A percentile compares a stretch with the other conserved stretches of the same genome.
Conservation (phyloP, 2,113 vertebrate species). For the Plestiodon gilberti region DNA sequence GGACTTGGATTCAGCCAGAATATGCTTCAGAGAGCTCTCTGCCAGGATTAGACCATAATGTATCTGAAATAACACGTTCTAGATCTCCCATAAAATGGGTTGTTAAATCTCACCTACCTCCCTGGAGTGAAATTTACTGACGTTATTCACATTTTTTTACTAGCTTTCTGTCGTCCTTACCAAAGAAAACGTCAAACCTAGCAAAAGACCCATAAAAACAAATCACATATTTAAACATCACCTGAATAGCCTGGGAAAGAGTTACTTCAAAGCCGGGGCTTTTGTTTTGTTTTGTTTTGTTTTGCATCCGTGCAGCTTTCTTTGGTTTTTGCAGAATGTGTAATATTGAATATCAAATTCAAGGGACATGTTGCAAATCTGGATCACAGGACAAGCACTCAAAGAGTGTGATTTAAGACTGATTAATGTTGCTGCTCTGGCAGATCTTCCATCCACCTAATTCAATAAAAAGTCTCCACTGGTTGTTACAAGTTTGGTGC, state of each 20-base stretch:
- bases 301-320: neutral
- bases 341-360: neutral
- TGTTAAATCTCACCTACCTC: neutral
- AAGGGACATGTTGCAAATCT: neutral
- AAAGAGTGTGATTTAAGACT: neutral
- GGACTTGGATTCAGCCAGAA: neutral
- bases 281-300: neutral
- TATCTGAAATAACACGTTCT: neutral
- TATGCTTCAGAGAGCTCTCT: neutral
- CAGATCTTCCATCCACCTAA: neutral
- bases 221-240: accelerated
- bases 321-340: neutral
- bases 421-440: neutral
- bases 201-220: neutral
- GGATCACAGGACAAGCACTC: too few species aligned
- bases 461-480: too few species aligned
- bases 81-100: neutral
- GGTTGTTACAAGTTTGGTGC: too few species aligned
- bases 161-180: neutral
- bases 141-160: neutral
- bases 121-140: neutral
- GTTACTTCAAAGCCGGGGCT: constrained; percentile 9
- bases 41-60: neutral
- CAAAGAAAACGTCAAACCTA: neutral
- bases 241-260: accelerated